Conservation (phyloP, 2,113 vertebrate species). For the Urocitellus parryii region DNA sequence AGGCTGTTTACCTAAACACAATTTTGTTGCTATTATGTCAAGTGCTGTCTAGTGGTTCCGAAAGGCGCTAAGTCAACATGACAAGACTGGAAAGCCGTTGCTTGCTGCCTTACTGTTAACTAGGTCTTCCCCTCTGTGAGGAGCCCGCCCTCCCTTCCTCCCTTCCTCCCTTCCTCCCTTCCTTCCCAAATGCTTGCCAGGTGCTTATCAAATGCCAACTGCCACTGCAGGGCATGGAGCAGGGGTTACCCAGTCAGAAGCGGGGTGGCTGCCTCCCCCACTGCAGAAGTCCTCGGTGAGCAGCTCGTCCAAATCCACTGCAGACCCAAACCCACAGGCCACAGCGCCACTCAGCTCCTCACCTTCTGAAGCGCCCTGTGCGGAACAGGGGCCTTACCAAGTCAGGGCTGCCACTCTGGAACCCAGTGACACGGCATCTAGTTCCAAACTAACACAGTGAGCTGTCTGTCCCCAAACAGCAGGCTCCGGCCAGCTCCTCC, state of each 20-base stretch:
- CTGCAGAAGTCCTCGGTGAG: neutral
- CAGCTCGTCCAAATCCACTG: neutral
- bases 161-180: neutral
- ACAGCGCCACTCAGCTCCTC: neutral
- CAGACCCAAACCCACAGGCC: neutral
- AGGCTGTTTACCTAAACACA: constrained; percentile 73
- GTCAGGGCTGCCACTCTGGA: neutral
- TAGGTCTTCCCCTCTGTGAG: neutral
- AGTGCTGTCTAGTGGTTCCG: constrained; percentile 47
- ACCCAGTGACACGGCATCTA: neutral
- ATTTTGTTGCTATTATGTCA: constrained; percentile 46
- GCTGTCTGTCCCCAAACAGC: neutral
- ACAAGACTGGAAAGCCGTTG: constrained; percentile 3
- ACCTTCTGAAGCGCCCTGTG: neutral
- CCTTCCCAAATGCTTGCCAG: neutral
- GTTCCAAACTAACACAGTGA: neutral
- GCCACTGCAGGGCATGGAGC: neutral
- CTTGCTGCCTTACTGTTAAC: neutral
- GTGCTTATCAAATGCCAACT: neutral
- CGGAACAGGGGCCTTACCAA: neutral
- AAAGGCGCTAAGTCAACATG: neutral
- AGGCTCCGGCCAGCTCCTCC: neutral
- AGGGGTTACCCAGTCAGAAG: neutral
- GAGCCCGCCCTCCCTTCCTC: neutral
- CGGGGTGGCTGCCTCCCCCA: neutral